phyloP scores from a whole-genome alignment of 2,888 invertebrate genomes.

The Hydroisotoma schaefferi region DNA sequence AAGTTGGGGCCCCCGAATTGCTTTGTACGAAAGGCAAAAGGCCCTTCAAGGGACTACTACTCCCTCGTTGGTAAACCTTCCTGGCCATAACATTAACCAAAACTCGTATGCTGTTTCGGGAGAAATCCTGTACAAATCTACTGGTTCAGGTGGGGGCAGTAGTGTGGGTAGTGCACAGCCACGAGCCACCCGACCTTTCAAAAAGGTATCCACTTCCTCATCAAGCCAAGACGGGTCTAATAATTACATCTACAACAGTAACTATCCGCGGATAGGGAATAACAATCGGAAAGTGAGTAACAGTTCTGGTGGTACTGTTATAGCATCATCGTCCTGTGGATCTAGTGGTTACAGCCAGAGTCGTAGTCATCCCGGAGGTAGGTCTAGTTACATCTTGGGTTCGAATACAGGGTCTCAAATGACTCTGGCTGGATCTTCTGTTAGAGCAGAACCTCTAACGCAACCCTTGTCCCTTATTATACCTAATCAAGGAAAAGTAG shows the following conservation, averaged over 20 bases:
- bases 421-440: neutral
- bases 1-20: slow-evolving; percentile 46
- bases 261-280: neutral
- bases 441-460: slow-evolving; percentile 13
- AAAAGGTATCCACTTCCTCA: slow-evolving; percentile 8
- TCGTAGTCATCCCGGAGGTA: neutral
- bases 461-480: slow-evolving; percentile 41
- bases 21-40: slow-evolving; percentile 39
- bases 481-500: slow-evolving; percentile 29
- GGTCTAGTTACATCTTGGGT: slow-evolving; percentile 6
- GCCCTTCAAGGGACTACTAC: neutral
- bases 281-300: neutral
- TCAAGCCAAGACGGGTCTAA: neutral
- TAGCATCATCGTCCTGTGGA: neutral
- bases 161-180: neutral
- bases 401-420: slow-evolving; percentile 4
- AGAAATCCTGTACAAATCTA: neutral
- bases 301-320: too few species aligned
- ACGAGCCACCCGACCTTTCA: neutral
- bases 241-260: slow-evolving; percentile 5
- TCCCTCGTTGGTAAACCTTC: neutral
- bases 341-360: neutral
- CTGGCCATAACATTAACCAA: neutral
- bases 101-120: too few species aligned
- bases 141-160: neutral